Evolutionary conservation across 2,113 vertebrate species (phyloP).

Genomic region (Epinephelus moara): DNA sequence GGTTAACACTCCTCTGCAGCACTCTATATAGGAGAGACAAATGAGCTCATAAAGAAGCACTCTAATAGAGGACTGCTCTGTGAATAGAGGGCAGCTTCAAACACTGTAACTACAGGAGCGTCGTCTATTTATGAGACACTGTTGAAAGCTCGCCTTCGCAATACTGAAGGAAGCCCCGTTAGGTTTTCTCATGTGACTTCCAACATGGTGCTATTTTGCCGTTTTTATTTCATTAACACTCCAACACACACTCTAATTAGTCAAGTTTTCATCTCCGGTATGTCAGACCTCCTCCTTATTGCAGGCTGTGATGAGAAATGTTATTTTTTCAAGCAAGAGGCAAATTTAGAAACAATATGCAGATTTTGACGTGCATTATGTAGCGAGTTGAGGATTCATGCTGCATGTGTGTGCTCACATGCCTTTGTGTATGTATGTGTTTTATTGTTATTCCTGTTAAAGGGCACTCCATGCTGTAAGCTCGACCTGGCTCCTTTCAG

Average conservation of each 20-base stretch:
- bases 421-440: not conserved
- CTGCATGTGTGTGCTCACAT: not conserved
- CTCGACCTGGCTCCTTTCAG: constrained; percentile 15
- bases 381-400: not conserved
- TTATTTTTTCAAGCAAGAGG: not conserved
- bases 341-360: not conserved
- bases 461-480: not conserved
- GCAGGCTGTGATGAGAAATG: not conserved
- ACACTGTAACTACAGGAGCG: constrained; percentile 60
- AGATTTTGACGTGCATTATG: not conserved
- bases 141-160: not conserved
- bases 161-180: constrained; percentile 7
- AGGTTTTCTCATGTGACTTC: constrained; percentile 12
- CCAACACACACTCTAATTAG: constrained; percentile 10
- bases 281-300: not conserved
- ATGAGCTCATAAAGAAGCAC: constrained; percentile 77
- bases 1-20: constrained; percentile 73
- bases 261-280: not conserved
- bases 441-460: constrained; percentile 19
- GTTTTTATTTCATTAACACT: constrained; percentile 31
- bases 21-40: constrained; percentile 73
- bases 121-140: constrained; percentile 49
- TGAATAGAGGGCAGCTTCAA: constrained; percentile 47
- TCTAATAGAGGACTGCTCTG: constrained; percentile 72
- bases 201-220: not conserved